These are phyloP conservation scores for Notocelia uddmanniana DNA, from an alignment of 2,888 invertebrate genomes.

Conservation along the genomic window DNA sequence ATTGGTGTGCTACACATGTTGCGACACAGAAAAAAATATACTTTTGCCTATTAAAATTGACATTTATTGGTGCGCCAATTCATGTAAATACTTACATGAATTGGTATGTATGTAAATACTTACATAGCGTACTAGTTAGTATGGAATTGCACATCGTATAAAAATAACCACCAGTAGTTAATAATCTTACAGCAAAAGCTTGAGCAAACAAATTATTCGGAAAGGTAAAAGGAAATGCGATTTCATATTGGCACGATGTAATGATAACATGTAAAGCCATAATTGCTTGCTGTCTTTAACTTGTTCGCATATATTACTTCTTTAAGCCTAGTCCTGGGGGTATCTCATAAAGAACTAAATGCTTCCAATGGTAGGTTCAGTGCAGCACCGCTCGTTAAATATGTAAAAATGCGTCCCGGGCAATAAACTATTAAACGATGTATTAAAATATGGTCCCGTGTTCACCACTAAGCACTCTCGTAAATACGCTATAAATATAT, in stretches of 20 bases:
- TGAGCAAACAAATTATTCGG: slow-evolving; percentile 10
- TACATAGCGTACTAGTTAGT: too few species aligned
- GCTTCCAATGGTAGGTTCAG: slow-evolving; percentile 49
- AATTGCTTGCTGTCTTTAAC: slow-evolving; percentile 21
- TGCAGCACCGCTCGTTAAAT: slow-evolving; percentile 56
- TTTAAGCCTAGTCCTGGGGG: slow-evolving; percentile 52
- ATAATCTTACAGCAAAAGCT: background rate
- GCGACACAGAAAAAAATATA: background rate
- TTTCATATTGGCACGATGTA: slow-evolving; percentile 3
- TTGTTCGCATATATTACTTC: slow-evolving; percentile 56
- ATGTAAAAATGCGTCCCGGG: slow-evolving; percentile 55
- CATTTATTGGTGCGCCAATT: background rate
- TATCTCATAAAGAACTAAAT: slow-evolving; percentile 52
- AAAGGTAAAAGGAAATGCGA: slow-evolving; percentile 1
- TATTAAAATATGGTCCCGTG: slow-evolving; percentile 47
- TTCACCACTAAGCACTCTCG: slow-evolving; percentile 35
- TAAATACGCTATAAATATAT: slow-evolving; percentile 34
- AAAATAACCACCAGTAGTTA: slow-evolving; percentile 9
- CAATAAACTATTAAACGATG: slow-evolving; percentile 49
- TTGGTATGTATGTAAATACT: too few species aligned
- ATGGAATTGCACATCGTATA: background rate
- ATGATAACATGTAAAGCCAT: slow-evolving; percentile 27
- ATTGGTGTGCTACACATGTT: too few species aligned
- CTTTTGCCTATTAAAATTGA: background rate
- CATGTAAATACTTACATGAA: background rate